Conservation (phyloP, 1,140 invertebrate genomes). For the Penaeus japonicus region DNA sequence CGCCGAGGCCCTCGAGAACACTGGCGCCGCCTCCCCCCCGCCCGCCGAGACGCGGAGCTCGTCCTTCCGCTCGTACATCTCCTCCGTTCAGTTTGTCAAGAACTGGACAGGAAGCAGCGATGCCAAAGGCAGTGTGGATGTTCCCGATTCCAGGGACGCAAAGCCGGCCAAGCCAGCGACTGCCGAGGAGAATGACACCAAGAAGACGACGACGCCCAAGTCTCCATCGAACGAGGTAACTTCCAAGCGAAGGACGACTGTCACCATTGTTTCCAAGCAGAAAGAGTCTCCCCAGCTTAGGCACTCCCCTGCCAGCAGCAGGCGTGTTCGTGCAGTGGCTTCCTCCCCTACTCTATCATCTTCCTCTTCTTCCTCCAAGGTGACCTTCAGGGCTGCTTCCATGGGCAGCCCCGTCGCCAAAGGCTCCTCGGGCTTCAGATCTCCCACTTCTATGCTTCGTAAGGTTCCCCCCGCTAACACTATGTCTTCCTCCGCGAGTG, state of each 20-base stretch:
- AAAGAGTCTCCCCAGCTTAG: conserved; percentile 8
- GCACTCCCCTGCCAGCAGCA: not conserved
- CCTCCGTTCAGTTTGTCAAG: conserved; percentile 41
- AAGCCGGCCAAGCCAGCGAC: not conserved
- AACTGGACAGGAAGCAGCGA: conserved; percentile 23
- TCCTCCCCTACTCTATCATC: not conserved
- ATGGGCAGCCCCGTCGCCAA: not conserved
- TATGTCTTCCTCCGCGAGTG: not conserved
- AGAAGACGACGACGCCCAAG: not conserved
- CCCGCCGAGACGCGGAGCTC: not conserved
- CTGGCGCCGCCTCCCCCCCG: not conserved
- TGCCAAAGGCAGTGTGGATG: not conserved
- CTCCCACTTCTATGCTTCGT: not conserved
- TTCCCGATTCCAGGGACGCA: not conserved
- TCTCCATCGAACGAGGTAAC: conserved; percentile 33
- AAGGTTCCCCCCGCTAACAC: not conserved
- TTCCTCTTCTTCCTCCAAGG: not conserved
- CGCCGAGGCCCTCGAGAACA: not conserved
- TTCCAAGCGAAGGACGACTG: not conserved
- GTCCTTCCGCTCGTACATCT: conserved; percentile 18
- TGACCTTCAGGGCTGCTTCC: not conserved
- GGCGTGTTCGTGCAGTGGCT: not conserved
- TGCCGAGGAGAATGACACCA: not conserved
- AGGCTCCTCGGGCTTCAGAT: not conserved
- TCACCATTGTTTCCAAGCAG: conserved; percentile 20